phyloP scores from a whole-genome alignment of 2,888 invertebrate genomes.

The Clostera curtula region DNA sequence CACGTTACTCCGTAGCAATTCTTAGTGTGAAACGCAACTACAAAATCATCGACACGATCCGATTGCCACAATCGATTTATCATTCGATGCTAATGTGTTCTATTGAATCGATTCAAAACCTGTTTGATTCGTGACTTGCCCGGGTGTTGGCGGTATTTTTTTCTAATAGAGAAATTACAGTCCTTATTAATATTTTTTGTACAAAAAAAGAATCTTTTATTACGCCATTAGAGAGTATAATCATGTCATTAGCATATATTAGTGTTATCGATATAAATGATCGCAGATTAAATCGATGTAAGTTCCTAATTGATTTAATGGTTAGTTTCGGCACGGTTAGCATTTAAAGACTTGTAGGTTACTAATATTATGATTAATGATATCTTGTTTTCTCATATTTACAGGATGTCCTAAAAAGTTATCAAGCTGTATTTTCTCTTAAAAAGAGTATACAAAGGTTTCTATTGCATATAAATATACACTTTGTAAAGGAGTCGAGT shows the following conservation, averaged over 20 bases:
- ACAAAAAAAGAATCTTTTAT: conserved; percentile 28
- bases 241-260: conserved; percentile 36
- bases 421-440: too few species aligned
- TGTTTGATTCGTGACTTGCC: conserved; percentile 29
- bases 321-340: conserved; percentile 1
- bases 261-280: conserved; percentile 15
- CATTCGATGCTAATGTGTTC: conserved; percentile 44
- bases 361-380: too few species aligned
- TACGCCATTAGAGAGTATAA: conserved; percentile 34
- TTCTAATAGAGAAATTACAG: conserved; percentile 31
- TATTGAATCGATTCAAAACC: conserved; percentile 35
- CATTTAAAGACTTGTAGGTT: conserved; percentile 1
- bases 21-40: conserved; percentile 19
- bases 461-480: too few species aligned
- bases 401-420: too few species aligned
- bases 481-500: too few species aligned
- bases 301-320: conserved; percentile 11
- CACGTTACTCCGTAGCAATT: conserved; percentile 12
- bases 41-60: conserved; percentile 23
- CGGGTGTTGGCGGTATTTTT: conserved; percentile 18
- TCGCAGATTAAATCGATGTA: conserved; percentile 8
- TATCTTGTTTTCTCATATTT: too few species aligned
- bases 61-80: conserved; percentile 40
- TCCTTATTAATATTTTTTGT: conserved; percentile 15
- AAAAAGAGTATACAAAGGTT: too few species aligned